These are phyloP conservation scores for Iguana delicatissima DNA, from an alignment of 2,797 vertebrate genomes.

Conservation along the genomic window DNA sequence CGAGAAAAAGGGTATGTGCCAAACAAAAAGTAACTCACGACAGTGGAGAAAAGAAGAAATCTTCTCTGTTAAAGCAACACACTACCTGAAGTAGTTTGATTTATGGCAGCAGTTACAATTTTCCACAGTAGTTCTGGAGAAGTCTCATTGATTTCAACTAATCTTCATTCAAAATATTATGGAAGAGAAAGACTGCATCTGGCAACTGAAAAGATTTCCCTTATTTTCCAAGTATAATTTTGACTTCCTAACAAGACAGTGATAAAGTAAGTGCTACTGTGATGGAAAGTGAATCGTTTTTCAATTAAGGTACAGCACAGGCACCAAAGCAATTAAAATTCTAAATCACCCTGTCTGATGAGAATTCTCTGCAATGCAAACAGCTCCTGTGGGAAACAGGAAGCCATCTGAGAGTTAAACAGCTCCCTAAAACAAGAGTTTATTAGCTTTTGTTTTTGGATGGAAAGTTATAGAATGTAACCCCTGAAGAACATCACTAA, in stretches of 20 bases:
- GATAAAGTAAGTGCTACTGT: neutral
- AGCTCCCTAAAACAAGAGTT: neutral
- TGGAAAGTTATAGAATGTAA: neutral
- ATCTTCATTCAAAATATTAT: neutral
- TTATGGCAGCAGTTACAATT: neutral
- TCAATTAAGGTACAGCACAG: slow-evolving; percentile 9
- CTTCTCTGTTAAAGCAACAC: neutral
- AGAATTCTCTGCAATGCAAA: neutral
- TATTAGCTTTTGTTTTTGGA: neutral
- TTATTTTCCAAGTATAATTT: neutral
- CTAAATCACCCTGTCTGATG: neutral
- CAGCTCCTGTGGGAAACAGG: neutral
- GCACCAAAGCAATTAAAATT: neutral
- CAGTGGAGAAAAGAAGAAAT: neutral
- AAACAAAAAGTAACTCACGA: neutral
- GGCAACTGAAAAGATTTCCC: neutral
- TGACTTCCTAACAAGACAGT: neutral
- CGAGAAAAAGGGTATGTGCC: neutral
- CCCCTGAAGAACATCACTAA: neutral
- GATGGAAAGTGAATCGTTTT: neutral
- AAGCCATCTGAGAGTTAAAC: neutral
- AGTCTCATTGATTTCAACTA: neutral
- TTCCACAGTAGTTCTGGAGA: neutral
- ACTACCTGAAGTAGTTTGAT: neutral
- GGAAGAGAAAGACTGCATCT: neutral